Percentiles rank a stretch among this genome's conserved stretches.
Evolutionary conservation across 2,888 invertebrate species (phyloP).

Genomic region (Ormyrus pomaceus): DNA sequence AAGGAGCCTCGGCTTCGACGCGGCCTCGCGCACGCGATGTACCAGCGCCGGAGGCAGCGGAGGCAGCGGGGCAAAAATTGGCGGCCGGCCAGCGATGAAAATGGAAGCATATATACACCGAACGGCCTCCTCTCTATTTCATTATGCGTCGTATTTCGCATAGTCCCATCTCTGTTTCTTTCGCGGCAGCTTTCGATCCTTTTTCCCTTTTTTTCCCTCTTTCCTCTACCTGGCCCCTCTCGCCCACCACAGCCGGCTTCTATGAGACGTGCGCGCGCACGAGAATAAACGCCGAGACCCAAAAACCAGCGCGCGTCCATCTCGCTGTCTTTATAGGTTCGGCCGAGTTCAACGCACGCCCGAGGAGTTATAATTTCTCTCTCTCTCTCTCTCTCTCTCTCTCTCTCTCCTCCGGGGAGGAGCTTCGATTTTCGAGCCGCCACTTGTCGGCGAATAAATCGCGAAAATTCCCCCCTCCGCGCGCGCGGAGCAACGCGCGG

Average conservation of each 20-base stretch:
- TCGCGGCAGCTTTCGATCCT: too few relatives aligned
- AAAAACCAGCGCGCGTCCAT: not conserved
- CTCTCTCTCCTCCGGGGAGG: not conserved
- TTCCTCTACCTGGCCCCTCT: too few relatives aligned
- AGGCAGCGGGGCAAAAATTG: constrained; percentile 61
- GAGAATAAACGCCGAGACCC: constrained; percentile 51
- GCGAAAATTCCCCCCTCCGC: constrained; percentile 8
- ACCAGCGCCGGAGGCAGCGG: not conserved
- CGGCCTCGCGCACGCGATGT: too few relatives aligned
- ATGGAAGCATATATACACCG: constrained; percentile 70
- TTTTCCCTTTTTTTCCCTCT: too few relatives aligned
- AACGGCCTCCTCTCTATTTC: not conserved
- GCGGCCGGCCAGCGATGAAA: constrained; percentile 72
- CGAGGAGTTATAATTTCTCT: constrained; percentile 58
- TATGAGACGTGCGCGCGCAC: not conserved
- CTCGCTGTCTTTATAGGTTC: constrained; percentile 15
- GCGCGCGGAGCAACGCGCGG: too few relatives aligned
- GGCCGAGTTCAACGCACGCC: constrained; percentile 67
- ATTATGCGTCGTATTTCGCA: not conserved
- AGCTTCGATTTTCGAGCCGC: constrained; percentile 39
- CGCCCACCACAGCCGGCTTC: not conserved
- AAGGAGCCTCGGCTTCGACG: too few relatives aligned
- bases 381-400: constrained; percentile 24
- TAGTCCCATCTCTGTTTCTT: not conserved
- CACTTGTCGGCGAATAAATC: constrained; percentile 4